Evolutionary conservation across 1,140 invertebrate genomes (phyloP).

Genomic region (Paralvinella palmiformis): DNA sequence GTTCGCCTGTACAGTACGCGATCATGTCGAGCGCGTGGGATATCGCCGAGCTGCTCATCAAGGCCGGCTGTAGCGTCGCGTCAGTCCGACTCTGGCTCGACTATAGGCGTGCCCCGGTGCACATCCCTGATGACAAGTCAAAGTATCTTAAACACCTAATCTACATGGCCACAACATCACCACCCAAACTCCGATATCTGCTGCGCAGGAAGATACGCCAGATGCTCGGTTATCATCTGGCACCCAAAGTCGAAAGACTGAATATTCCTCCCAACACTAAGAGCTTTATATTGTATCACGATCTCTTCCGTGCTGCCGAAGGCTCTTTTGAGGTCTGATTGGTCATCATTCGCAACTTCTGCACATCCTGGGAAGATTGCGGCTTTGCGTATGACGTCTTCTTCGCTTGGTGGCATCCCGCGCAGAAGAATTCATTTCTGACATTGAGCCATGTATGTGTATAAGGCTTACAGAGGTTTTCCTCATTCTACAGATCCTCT

Average conservation of each 20-base stretch:
- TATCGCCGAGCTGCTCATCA: slow-evolving; percentile 22
- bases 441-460: no score
- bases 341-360: no score
- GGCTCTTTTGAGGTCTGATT: slow-evolving; percentile 20
- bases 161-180: slow-evolving; percentile 5
- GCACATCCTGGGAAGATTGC: no score
- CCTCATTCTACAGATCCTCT: no score
- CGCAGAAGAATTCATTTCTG: no score
- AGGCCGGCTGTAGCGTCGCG: slow-evolving; percentile 17
- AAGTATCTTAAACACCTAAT: slow-evolving; percentile 15
- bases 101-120: slow-evolving; percentile 7
- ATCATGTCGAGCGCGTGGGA: slow-evolving; percentile 17
- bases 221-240: slow-evolving; percentile 11
- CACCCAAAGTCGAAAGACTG: slow-evolving; percentile 13
- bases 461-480: no score
- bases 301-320: slow-evolving; percentile 12
- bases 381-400: no score
- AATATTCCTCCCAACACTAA: slow-evolving; percentile 9
- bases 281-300: slow-evolving; percentile 17
- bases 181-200: slow-evolving; percentile 16
- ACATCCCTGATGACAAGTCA: slow-evolving; percentile 8
- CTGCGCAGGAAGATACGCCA: slow-evolving; percentile 2
- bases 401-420: no score
- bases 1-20: slow-evolving; percentile 18
- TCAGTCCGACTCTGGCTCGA: slow-evolving; percentile 15